Evolutionary conservation across 2,888 invertebrate genomes (phyloP), one percentile per base, ranked within the genome.

Genomic region (Brachynemurus nebulosus): DNA sequence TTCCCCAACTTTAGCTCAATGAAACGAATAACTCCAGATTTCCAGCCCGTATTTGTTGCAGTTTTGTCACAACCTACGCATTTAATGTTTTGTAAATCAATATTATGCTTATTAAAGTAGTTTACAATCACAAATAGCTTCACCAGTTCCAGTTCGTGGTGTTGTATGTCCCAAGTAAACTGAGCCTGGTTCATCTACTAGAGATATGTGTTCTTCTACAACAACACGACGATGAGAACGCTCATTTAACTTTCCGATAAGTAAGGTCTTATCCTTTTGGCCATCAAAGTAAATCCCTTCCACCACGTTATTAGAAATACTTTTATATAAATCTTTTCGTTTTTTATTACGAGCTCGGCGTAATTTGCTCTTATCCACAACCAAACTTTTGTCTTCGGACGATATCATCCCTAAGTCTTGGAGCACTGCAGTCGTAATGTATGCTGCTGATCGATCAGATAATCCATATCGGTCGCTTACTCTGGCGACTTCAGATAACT

Each of bases 281-380:
- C 45, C 42, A 38, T 47, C 45, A 41, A 45, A 45, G 38, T 47
- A 44, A 38, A 38, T 38, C 14, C 35, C 16, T 35, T 35, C 16
- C 16, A 35, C 2, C n/a, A 16, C 5, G 14, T 12, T 35, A 35
- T 4, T 16, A 12, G 12, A 2, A 35, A 35, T 35, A 35, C 14
- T 16, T 35, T 35, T 35, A 12, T n/a, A 35, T 12, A 4, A n/a
- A 2, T 35, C 3, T 35, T n/a, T 35, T 16, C 35, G 35, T n/a
- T 9, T 16, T 35, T 35, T 35, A 35, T 12, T 37, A 35, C 46
- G 33, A 30, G 48, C 51, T 46, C 51, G 36, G 27, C 30, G 44
- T 16, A 53, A 43, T 40, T 54, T 54, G 23, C 42, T 46, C 46
- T 47, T 48, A 30, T 52, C 50, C 8, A 51, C 42, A n/a, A 54